Percentiles rank a stretch among this genome's conserved stretches.
These are phyloP conservation scores for Axea sp. DNA, from an alignment of 2,888 invertebrate species.

Conservation along the genomic window DNA sequence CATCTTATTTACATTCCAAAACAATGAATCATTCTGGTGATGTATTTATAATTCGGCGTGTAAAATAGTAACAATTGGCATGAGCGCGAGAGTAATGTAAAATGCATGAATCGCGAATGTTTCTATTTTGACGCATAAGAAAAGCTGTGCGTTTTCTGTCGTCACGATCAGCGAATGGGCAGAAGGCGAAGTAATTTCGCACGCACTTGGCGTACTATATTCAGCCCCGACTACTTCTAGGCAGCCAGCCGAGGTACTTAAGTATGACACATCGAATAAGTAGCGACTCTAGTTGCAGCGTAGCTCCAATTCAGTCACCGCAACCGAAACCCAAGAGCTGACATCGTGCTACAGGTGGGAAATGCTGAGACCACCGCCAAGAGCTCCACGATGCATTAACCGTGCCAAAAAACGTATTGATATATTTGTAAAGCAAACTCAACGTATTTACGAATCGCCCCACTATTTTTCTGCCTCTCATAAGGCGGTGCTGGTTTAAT, in stretches of 20 bases:
- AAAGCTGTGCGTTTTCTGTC: conserved; percentile 51
- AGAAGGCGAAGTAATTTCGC: conserved; percentile 56
- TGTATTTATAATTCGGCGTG: conserved; percentile 49
- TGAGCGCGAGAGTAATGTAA: conserved; percentile 11
- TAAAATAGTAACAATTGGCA: conserved; percentile 49
- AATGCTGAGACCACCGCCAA: conserved; percentile 61
- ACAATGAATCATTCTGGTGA: conserved; percentile 24
- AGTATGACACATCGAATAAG: conserved; percentile 62
- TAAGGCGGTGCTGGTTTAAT: conserved; percentile 11
- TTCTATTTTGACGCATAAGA: conserved; percentile 59
- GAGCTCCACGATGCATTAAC: conserved; percentile 45
- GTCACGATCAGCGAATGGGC: conserved; percentile 52
- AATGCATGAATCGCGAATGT: conserved; percentile 56
- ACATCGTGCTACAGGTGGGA: conserved; percentile 65
- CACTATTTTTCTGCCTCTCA: conserved; percentile 19
- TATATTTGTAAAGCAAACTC: conserved; percentile 54
- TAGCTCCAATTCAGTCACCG: conserved; percentile 61
- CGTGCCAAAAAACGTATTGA: conserved; percentile 60
- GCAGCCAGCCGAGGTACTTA: conserved; percentile 50
- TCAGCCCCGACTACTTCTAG: conserved; percentile 56
- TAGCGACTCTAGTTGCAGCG: conserved; percentile 55
- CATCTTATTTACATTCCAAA: conserved; percentile 35
- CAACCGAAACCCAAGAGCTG: conserved; percentile 61
- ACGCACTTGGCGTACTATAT: conserved; percentile 62
- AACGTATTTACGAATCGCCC: conserved; percentile 19